These are phyloP conservation scores for Gavialis gangeticus DNA, from an alignment of 2,113 vertebrate species.

Conservation along the genomic window DNA sequence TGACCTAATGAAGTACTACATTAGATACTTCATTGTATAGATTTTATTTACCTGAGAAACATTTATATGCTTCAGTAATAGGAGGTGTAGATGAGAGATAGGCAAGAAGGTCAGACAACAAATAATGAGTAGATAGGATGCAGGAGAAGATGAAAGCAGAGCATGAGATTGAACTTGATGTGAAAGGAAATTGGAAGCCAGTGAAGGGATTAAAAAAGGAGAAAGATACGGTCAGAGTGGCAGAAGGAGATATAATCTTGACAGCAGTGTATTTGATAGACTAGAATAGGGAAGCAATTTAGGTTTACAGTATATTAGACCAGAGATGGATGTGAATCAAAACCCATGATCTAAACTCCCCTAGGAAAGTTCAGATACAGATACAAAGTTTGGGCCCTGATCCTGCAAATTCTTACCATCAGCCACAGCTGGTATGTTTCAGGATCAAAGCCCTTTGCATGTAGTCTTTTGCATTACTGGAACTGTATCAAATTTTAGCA, in stretches of 20 bases:
- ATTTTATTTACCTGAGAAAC: not conserved
- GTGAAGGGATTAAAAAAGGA: not conserved
- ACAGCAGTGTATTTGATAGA: not conserved
- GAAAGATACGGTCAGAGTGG: not conserved
- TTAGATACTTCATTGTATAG: not conserved
- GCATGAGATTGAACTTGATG: not conserved
- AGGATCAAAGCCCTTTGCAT: not conserved
- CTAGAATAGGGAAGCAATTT: not conserved
- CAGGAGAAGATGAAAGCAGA: not conserved
- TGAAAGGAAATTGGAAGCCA: constrained; percentile 25
- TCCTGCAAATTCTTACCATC: not conserved
- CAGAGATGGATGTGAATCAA: not conserved
- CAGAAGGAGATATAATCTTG: not conserved
- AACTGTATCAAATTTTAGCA: not conserved
- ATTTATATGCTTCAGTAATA: not conserved
- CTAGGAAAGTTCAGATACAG: not conserved
- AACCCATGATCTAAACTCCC: not conserved
- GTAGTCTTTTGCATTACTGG: not conserved
- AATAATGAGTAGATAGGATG: not conserved
- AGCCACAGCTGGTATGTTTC: not conserved
- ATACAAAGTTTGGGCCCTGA: not conserved
- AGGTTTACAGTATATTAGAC: not conserved
- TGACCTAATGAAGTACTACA: not conserved
- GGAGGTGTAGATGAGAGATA: not conserved
- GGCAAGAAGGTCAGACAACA: not conserved